Base-by-base conservation (phyloP, 2,888 invertebrate genomes). In the Acrocera orbiculus region DNA sequence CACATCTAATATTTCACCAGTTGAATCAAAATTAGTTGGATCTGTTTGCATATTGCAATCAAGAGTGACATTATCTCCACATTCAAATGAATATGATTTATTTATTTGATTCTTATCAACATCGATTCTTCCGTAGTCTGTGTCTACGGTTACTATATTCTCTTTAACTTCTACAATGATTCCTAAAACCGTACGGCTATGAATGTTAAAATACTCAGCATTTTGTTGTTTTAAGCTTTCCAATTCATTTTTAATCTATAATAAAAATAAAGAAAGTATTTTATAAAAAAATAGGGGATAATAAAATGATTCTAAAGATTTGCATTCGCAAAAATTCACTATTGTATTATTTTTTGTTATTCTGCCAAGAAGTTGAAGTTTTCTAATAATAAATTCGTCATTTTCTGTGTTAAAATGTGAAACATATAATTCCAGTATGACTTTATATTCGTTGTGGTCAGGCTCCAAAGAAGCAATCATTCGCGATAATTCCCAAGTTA, bases 11-110 rank as follows among this genome's bases (percentile, higher is more conserved):
- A 80, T 66, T 52, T 66, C 64, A 30, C 63, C 60, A 27, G 58
- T 52, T 32, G 56, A 50, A 37, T 68, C 62, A 27, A 63, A 58
- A 38, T 53, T 56, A n/a, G 61, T 50, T 40, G 69, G 67, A 52
- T 76, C 65, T 32, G 70, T 55, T 49, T 74, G 70, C 9, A 76
- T 67, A 41, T 67, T 63, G 31, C 72, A 72, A 38, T 66, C 65
- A 24, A 80, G 47, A 49, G 68, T 66, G 14, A 82, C 47, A 64
- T 74, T 73, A 52, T 82, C 82, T 3, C 81, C 81, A 40, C 66
- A 59, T 13, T 71, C 55, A 2, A 80, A 80, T 25, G 77, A 53
- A 52, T 80, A 76, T 32, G 67, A 67, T 3, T 71, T 65, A 42
- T 63, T 56, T 1, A 76, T 65, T 30, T 64, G 54, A 48, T 80